Base-by-base conservation (phyloP, 1,140 invertebrate species). In the Zaprionus capensis region DNA sequence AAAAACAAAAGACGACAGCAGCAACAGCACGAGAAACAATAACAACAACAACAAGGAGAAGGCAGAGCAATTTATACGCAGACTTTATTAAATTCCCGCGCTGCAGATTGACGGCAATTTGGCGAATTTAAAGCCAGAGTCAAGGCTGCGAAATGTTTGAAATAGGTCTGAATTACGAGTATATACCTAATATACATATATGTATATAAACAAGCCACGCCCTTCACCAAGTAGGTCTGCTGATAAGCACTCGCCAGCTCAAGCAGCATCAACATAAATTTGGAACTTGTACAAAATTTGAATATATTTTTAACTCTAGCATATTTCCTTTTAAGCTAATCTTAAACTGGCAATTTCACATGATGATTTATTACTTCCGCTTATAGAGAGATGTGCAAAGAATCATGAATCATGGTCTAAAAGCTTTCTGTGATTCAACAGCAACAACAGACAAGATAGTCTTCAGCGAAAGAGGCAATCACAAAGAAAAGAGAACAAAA, bases 51-150 rank as follows among this genome's bases (percentile, higher is more conserved):
- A 51, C 28, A 20, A 74, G 28, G 57, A 26, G 57, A 53, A 66
- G 70, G 44, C 76, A 61, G 41, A 41, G 41, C 72, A 86, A 73
- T 71, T 77, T 64, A 41, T 57, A 28, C 63, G 63, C 76, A 81
- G 62, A 69, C 69, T 51, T 82, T 69, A 87, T 86, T 86, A 82
- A 87, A 63, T 78, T 73, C 46, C 62, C 67, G 34, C 67, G 66
- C 73, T 74, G 57, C 74, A 81, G 69, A 76, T 90, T 87, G 83
- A 74, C 71, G 63, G 66, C 81, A 90, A 90, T 90, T 90, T 88
- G 75, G 62, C 80, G 59, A 76, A 81, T 78, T 76, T 84, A 65
- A 87, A 80, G 71, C 66, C 51, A 71, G 22, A 81, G 63, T 90
- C 81, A 88, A 90, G 84, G 84, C 71, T 64, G 66, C 67, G 78